Conservation (phyloP, 2,888 invertebrate genomes). For the Malacosoma neustria region DNA sequence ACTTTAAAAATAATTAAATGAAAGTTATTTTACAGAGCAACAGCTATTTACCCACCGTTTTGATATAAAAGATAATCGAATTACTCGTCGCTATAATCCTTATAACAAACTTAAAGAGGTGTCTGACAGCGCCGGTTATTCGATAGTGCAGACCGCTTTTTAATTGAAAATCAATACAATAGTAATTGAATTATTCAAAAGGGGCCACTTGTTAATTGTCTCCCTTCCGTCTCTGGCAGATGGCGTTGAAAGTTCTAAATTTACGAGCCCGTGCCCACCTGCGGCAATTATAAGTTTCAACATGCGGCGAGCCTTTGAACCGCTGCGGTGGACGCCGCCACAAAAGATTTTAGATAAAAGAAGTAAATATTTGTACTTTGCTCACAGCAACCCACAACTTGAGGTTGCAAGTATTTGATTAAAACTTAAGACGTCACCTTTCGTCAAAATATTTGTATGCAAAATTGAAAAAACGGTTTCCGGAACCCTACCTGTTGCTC, state of each 20-base stretch:
- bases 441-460: no score
- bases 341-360: no score
- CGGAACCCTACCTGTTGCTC: no score
- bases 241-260: background rate
- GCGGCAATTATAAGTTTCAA: background rate
- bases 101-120: background rate
- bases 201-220: background rate
- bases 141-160: background rate
- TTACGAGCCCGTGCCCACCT: background rate
- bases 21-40: no score
- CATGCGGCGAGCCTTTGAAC: background rate
- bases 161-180: background rate
- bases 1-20: no score
- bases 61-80: background rate
- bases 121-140: background rate
- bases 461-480: no score
- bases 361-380: no score
- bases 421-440: no score
- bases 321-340: background rate
- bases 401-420: no score
- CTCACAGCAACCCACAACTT: no score
- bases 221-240: background rate
- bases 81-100: background rate
- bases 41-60: no score
- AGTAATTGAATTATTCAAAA: background rate